A percentile compares a stretch with the other conserved stretches of the same genome.
Conservation (phyloP, 2,797 vertebrate species). For the Acrossocheilus wenchowensis region DNA sequence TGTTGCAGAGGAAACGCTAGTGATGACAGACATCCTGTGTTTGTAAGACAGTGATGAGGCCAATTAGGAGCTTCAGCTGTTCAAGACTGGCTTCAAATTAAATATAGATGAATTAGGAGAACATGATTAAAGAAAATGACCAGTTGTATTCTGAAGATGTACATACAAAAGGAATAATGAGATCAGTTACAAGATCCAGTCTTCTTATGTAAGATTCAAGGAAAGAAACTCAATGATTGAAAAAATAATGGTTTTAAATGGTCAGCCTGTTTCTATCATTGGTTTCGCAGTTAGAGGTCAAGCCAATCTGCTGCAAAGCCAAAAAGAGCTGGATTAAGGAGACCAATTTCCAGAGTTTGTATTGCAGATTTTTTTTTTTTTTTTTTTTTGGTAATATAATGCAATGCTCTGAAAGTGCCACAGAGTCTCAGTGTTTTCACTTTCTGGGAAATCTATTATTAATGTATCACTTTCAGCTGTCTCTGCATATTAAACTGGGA, state of each 20-base stretch:
- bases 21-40: constrained; percentile 48
- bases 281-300: neutral
- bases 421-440: neutral
- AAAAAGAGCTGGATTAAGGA: neutral
- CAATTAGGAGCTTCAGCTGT: constrained; percentile 56
- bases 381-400: neutral
- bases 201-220: neutral
- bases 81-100: constrained; percentile 47
- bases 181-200: constrained; percentile 25
- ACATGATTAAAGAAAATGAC: constrained; percentile 48
- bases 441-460: neutral
- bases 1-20: constrained; percentile 38
- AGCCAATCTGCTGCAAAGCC: neutral
- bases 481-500: neutral
- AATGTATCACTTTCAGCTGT: neutral
- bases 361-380: neutral
- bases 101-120: constrained; percentile 51
- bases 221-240: neutral
- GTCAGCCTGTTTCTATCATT: neutral
- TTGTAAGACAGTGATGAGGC: constrained; percentile 48
- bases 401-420: neutral
- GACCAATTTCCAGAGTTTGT: neutral
- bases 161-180: constrained; percentile 46
- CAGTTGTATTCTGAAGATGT: constrained; percentile 30
- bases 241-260: neutral